phyloP scores from a whole-genome alignment of 2,113 vertebrate genomes.

The Gobio gobio region DNA sequence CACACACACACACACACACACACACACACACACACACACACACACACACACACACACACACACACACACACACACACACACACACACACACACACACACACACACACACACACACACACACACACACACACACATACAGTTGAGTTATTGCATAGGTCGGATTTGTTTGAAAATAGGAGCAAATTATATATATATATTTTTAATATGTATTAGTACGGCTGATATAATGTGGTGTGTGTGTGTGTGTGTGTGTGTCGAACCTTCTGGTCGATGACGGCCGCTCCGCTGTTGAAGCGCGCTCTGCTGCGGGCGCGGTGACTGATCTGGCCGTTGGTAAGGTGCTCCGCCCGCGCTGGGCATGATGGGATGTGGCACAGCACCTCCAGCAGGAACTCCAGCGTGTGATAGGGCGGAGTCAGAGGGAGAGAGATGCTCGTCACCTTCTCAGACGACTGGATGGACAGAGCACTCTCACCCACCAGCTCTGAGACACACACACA shows the following conservation, averaged over 20 bases:
- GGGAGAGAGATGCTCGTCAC: conserved; percentile 93
- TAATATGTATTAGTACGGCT: too few species aligned
- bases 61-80: too few species aligned
- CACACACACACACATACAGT: neutral
- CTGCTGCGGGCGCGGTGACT: conserved; percentile 78
- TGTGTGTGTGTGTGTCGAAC: conserved; percentile 62
- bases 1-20: too few species aligned
- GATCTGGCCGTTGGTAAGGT: conserved; percentile 78
- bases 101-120: too few species aligned
- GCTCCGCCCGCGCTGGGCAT: conserved; percentile 68
- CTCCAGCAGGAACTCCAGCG: conserved; percentile 91
- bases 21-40: too few species aligned
- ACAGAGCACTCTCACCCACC: conserved; percentile 77
- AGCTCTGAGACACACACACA: conserved; percentile 71
- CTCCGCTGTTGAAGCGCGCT: conserved; percentile 77
- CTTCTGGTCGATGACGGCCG: conserved; percentile 89
- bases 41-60: too few species aligned
- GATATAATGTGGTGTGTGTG: too few species aligned
- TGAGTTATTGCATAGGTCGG: too few species aligned
- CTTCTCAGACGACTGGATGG: conserved; percentile 91
- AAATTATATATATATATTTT: too few species aligned
- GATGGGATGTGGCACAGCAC: conserved; percentile 89
- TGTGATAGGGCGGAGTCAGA: conserved; percentile 86
- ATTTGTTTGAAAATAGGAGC: too few species aligned
- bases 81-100: too few species aligned